Base-by-base conservation (phyloP, 2,797 vertebrate species). In the Mus caroli region DNA sequence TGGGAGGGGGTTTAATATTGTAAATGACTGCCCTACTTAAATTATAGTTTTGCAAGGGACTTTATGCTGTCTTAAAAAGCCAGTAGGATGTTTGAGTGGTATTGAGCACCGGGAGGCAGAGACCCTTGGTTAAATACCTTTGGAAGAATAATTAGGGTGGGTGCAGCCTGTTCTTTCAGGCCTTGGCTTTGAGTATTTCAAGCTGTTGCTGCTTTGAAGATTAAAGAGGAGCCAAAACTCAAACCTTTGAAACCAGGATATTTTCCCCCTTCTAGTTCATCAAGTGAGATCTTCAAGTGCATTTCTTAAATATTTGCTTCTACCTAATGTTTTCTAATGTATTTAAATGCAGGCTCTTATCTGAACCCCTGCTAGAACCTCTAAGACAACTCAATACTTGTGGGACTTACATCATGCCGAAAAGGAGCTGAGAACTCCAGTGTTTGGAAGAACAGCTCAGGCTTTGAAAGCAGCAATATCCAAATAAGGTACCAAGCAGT, bases 401-500 rank as follows among this genome's bases (percentile, higher is more conserved):
- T 94, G 94, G 96, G 90, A 96, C 97, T 98, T 98, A 98, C 98
- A 98, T 99, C 98, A 99, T 97, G 56, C 97, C 97, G 97, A 97
- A 97, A 96, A 98, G 98, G 95, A 98, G 98, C 98, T 54, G 95
- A 88, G 64, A 97, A 98, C 96, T 96, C 97, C 97, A 94, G 95
- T 98, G 98, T 98, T 98, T 98, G 98, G 90, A 97, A 95, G 96
- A 97, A 97, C 98, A 90, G 97, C 94, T 95, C 50, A 0, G 97
- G 97, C 97, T 86, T 0, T 89, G 69, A 95, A 46, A 97, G 98
- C 98, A 95, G 97, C 97, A 94, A 99, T 98, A 80, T 93, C 99
- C 98, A 98, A 99, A 99, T 99, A 99, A 99, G 98, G 99, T 98
- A 92, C 97, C 95, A 98, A 98, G 95, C 31, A 37, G 95, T 64